Conservation (phyloP, 2,888 invertebrate genomes). For the Nephrotoma flavescens region DNA sequence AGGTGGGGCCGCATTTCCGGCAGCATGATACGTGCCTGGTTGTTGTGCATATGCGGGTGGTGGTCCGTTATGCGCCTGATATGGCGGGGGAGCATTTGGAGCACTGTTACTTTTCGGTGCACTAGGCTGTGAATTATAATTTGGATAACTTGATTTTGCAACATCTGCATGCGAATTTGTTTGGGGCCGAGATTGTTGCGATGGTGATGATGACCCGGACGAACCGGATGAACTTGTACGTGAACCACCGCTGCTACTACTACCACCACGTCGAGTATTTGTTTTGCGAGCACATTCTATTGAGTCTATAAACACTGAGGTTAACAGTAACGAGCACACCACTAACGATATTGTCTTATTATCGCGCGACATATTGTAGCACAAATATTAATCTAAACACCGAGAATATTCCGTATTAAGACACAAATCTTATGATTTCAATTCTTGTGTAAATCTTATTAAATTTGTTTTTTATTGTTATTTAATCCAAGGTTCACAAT, state of each 20-base stretch:
- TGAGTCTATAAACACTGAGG: background rate
- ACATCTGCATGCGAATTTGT: constrained; percentile 1
- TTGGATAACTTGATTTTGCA: background rate
- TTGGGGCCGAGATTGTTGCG: background rate
- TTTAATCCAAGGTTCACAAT: background rate
- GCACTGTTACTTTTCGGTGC: background rate
- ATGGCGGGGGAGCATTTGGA: background rate
- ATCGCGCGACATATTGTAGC: background rate
- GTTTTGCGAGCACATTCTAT: constrained; percentile 1
- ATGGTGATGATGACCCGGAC: background rate
- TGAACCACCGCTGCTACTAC: background rate
- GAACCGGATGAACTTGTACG: background rate
- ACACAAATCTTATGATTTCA: background rate
- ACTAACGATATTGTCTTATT: background rate
- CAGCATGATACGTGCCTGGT: background rate
- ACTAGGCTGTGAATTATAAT: background rate
- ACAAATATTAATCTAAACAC: background rate
- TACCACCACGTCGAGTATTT: background rate
- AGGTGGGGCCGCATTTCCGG: background rate
- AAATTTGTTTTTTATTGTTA: background rate
- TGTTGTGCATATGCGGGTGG: background rate
- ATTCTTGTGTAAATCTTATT: background rate
- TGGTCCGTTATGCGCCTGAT: background rate
- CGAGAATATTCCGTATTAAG: background rate
- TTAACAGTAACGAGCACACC: background rate